These are phyloP conservation scores for Merops nubicus DNA, from an alignment of 2,113 vertebrate genomes.

Conservation along the genomic window DNA sequence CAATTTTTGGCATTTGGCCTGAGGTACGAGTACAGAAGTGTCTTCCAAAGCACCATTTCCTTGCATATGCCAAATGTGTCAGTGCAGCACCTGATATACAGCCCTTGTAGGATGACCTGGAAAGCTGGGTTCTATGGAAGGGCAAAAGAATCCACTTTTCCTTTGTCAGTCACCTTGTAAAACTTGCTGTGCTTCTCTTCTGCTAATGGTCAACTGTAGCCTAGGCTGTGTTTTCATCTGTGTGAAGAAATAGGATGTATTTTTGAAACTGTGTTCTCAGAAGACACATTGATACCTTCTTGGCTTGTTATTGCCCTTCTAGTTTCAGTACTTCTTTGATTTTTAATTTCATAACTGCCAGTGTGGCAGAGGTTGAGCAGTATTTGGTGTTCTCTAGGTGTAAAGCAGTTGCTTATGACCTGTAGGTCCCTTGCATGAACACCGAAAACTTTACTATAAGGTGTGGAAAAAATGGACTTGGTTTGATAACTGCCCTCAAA, in stretches of 20 bases:
- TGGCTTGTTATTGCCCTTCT: not conserved
- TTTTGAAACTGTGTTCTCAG: not conserved
- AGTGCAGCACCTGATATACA: rapidly evolving
- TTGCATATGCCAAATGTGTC: not conserved
- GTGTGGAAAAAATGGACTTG: not conserved
- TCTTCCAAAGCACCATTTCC: not conserved
- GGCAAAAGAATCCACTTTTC: not conserved
- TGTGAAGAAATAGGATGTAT: rapidly evolving
- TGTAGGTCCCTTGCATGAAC: not conserved
- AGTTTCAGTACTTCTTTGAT: not conserved
- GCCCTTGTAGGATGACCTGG: not conserved
- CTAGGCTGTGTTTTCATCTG: not conserved
- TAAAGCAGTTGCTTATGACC: not conserved
- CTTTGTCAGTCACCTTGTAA: not conserved
- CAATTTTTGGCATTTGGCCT: not conserved
- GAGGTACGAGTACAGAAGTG: not conserved
- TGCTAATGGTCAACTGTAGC: not conserved
- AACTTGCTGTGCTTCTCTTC: not conserved
- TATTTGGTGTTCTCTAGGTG: not conserved
- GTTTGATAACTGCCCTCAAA: not conserved
- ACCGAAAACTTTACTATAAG: not conserved
- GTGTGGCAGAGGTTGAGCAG: not conserved
- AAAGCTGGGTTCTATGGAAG: not conserved
- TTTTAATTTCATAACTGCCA: not conserved
- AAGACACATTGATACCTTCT: not conserved